Evolutionary conservation across 2,797 vertebrate genomes (phyloP).

Genomic region (Channallabes apus): DNA sequence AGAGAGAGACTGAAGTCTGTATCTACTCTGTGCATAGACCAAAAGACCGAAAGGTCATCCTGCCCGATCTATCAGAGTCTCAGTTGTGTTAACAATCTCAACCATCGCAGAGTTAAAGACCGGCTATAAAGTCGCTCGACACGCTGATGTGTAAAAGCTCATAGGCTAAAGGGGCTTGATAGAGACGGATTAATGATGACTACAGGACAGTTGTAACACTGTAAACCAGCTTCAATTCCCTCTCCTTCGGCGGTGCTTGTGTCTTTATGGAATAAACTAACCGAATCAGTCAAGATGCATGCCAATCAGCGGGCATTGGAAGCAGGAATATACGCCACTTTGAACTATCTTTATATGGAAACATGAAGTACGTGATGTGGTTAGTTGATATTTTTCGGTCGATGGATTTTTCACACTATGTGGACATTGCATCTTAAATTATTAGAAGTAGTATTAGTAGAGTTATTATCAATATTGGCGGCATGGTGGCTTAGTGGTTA

Average conservation of each 20-base stretch:
- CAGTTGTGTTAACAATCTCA: constrained; percentile 63
- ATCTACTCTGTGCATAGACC: constrained; percentile 26
- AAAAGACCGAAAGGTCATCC: constrained; percentile 22
- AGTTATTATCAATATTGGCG: not conserved
- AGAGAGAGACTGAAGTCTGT: constrained; percentile 13
- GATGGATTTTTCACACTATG: not conserved
- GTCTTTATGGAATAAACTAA: not conserved
- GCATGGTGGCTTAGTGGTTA: no score
- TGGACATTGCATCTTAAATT: not conserved
- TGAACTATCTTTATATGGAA: not conserved
- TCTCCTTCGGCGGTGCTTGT: not conserved
- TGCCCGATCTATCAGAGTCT: constrained; percentile 54
- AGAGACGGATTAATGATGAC: constrained; percentile 15
- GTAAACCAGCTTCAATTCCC: not conserved
- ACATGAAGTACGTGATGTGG: not conserved
- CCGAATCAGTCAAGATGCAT: no score
- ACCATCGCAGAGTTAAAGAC: constrained; percentile 62
- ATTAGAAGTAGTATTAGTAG: not conserved
- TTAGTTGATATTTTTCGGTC: not conserved
- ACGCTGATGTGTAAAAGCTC: constrained; percentile 54
- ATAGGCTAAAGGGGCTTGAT: constrained; percentile 18
- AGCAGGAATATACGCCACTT: no score
- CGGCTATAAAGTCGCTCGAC: constrained; percentile 61
- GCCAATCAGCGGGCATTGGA: not conserved
- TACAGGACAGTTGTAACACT: not conserved